A percentile compares a stretch with the other conserved stretches of the same genome.
Conservation (phyloP, 1,140 invertebrate genomes). For the Drosophila fuyamai region DNA sequence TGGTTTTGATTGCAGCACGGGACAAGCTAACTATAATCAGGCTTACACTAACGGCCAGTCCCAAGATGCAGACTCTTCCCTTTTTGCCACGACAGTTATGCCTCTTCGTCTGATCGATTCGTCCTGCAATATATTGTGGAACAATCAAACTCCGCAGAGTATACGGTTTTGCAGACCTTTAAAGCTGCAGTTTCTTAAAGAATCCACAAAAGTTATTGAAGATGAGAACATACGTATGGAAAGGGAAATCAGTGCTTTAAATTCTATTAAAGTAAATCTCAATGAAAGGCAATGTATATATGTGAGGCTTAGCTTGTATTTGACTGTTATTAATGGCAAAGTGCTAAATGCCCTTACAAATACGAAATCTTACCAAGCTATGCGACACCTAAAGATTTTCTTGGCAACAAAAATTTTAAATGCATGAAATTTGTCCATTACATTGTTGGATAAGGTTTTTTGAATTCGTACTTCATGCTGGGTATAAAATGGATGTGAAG, state of each 20-base stretch:
- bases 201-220: neutral
- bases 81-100: neutral
- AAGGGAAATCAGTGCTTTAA: too few relatives aligned
- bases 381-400: too few relatives aligned
- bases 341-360: neutral
- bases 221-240: neutral
- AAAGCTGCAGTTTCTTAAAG: neutral
- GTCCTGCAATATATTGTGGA: neutral
- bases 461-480: too few relatives aligned
- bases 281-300: neutral
- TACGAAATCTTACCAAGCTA: neutral
- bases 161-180: too few relatives aligned
- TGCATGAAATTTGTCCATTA: too few relatives aligned
- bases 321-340: neutral
- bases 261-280: too few relatives aligned
- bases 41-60: conserved; percentile 1
- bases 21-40: neutral
- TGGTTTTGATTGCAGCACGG: neutral
- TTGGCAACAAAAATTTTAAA: too few relatives aligned
- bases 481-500: too few relatives aligned
- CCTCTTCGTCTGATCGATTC: neutral
- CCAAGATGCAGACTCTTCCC: neutral
- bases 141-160: too few relatives aligned
- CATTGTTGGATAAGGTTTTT: too few relatives aligned
- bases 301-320: neutral